These are phyloP conservation scores for Ciconia stormi DNA, from an alignment of 2,113 vertebrate genomes.

Conservation along the genomic window DNA sequence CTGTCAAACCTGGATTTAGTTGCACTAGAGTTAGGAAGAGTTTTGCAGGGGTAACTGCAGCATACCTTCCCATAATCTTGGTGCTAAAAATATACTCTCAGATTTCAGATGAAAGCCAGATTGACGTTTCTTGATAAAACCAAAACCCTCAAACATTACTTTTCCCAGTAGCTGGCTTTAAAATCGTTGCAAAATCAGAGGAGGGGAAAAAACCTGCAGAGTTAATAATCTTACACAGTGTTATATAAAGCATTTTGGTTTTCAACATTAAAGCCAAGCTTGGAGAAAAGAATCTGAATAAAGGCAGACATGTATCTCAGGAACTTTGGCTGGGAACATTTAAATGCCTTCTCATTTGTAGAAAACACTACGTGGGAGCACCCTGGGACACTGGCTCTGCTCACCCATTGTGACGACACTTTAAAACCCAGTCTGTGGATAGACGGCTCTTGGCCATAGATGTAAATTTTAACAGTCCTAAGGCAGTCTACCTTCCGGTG, in stretches of 20 bases:
- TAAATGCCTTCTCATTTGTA: background rate
- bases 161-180: background rate
- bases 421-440: background rate
- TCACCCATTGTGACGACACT: background rate
- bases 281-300: background rate
- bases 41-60: background rate
- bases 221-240: background rate
- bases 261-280: background rate
- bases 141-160: background rate
- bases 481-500: background rate
- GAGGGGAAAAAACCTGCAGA: background rate
- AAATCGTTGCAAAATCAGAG: background rate
- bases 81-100: background rate
- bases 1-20: background rate
- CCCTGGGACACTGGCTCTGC: background rate
- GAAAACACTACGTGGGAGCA: background rate
- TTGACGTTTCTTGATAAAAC: background rate
- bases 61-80: background rate
- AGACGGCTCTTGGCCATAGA: background rate
- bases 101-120: background rate
- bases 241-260: background rate
- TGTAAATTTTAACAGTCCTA: background rate
- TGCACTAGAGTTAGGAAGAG: background rate
- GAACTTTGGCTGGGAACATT: background rate
- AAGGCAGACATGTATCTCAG: background rate